Evolutionary conservation across 1,140 invertebrate species (phyloP).

Genomic region (Penaeus indicus): DNA sequence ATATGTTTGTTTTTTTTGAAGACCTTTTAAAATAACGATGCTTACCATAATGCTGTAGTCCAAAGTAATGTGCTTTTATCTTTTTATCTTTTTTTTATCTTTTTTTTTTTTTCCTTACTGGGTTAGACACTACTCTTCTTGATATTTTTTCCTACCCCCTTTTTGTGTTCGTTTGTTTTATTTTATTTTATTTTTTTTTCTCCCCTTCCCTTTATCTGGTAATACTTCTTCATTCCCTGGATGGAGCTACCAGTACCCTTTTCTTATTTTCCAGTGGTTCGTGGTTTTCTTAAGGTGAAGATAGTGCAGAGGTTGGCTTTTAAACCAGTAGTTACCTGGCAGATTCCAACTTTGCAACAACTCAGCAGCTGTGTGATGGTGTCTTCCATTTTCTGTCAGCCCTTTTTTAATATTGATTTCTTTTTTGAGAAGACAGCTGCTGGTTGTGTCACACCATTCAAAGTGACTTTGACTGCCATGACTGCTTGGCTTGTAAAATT

Average conservation of each 20-base stretch:
- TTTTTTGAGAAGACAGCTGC: too few species aligned
- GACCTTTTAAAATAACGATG: too few species aligned
- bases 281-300: constrained; percentile 50
- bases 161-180: neutral
- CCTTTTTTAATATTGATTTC: neutral
- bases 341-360: too few species aligned
- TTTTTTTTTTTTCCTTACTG: neutral
- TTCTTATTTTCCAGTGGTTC: constrained; percentile 55
- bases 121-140: neutral
- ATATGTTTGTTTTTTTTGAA: too few species aligned
- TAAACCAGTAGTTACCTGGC: neutral
- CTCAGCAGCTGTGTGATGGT: too few species aligned
- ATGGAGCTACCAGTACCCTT: constrained; percentile 50
- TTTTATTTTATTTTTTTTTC: neutral
- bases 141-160: neutral
- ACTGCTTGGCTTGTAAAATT: too few species aligned
- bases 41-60: too few species aligned
- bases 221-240: constrained; percentile 3
- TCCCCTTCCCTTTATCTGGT: neutral
- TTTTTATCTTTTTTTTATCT: neutral
- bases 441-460: too few species aligned
- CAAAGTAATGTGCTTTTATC: neutral
- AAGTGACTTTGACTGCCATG: too few species aligned
- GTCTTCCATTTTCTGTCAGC: neutral
- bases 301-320: constrained; percentile 35